Evolutionary conservation across 1,140 invertebrate genomes (phyloP), one percentile per base, ranked within the genome.

Genomic region (Heliothis subflexa): DNA sequence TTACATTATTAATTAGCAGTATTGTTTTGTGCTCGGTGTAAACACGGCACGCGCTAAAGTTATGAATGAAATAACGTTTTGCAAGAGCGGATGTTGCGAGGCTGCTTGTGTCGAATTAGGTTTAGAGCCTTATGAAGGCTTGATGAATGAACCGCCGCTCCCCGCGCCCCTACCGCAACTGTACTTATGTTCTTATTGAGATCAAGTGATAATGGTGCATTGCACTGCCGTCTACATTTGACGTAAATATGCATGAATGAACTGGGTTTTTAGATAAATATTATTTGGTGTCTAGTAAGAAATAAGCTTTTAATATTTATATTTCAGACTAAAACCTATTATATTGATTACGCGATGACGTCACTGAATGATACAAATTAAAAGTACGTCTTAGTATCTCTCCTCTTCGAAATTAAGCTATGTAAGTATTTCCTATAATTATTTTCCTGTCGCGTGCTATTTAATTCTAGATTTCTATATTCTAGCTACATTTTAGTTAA

Each of bases 31-130:
- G 21, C 78, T 78, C 82, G 78, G 82, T 92, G 89, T 92, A 78
- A 77, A 79, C 85, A 55, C 83, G 76, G 82, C 88, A 59, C 75
- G 74, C 52, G 75, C 40, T 72, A 81, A 90, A 93, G 86, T 93
- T 94, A 94, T 93, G 93, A 94, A 94, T 94, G 92, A 93, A 94
- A 91, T 93, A 94, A 90, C 83, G 89, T 94, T 94, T 94, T 92
- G 93, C 92, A 94, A 94, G 90, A 94, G 90, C 93, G 93, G 92
- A 94, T 94, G 92, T 94, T 91, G 93, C 93, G 93, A 93, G 93
- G 92, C 85, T 91, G 88, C 86, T 90, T 87, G 90, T 84, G 88
- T 92, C 90, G 91, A 94, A 93, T 93, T 94, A 93, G 91, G 92
- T 91, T 93, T 94, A 94, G 91, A 91, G 88, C 91, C 91, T 93